Percentiles rank a stretch among this genome's conserved stretches.
These are phyloP conservation scores for Sinocyclocheilus anshuiensis DNA, from an alignment of 2,113 vertebrate genomes.

Conservation along the genomic window DNA sequence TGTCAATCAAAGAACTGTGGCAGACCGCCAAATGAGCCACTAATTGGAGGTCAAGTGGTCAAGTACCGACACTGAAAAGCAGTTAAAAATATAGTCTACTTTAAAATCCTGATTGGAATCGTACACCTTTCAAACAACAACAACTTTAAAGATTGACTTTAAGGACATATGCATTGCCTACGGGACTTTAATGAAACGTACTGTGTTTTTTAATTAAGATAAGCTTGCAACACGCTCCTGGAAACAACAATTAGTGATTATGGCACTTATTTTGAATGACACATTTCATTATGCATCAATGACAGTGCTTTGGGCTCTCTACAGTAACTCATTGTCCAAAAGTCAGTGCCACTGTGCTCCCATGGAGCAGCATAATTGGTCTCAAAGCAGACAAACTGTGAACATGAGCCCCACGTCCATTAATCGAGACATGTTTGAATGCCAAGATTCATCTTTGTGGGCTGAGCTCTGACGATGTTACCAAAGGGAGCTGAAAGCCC, in stretches of 20 bases:
- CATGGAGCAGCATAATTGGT: slow-evolving; percentile 18
- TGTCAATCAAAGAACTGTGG: slow-evolving; percentile 13
- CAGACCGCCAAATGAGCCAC: background rate
- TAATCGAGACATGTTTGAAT: slow-evolving; percentile 22
- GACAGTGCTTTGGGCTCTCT: background rate
- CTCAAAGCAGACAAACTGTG: slow-evolving; percentile 7
- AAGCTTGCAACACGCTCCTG: background rate
- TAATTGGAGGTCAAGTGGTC: slow-evolving; percentile 32
- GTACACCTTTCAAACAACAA: background rate
- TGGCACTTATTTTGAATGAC: slow-evolving; percentile 3
- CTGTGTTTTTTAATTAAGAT: slow-evolving; percentile 11
- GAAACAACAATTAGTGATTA: slow-evolving; percentile 21
- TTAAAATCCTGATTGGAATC: background rate
- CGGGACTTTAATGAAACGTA: background rate
- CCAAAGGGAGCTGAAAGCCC: slow-evolving; percentile 21
- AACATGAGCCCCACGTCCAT: background rate
- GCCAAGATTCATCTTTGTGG: background rate
- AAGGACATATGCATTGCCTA: background rate
- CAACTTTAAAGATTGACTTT: background rate
- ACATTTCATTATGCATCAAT: slow-evolving; percentile 9
- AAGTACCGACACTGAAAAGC: background rate
- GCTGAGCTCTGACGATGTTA: background rate
- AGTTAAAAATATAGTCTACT: background rate
- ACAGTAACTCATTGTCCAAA: background rate
- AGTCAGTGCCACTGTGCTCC: background rate